phyloP scores from a whole-genome alignment of 2,888 invertebrate species.

The Drosophila peninsularis region DNA sequence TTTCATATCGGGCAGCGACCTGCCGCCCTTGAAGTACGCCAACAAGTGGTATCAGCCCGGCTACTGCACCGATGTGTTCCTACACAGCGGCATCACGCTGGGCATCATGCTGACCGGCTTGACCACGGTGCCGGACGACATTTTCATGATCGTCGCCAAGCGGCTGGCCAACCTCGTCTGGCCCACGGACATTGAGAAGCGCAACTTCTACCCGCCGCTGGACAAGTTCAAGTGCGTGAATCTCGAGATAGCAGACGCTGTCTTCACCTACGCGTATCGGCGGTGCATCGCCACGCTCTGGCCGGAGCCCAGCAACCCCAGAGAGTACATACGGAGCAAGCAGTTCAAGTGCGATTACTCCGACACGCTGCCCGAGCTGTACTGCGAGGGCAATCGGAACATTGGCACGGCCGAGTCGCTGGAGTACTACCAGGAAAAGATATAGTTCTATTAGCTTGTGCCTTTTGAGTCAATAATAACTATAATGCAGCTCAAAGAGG shows the following conservation, averaged over 20 bases:
- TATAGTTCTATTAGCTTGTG: constrained; percentile 11
- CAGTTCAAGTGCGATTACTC: constrained; percentile 26
- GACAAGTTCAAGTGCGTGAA: constrained; percentile 53
- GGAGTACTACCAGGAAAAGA: constrained; percentile 31
- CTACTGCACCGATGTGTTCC: constrained; percentile 30
- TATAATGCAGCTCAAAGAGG: constrained; percentile 33
- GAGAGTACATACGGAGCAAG: constrained; percentile 40
- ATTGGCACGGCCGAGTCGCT: constrained; percentile 54
- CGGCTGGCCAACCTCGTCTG: constrained; percentile 55
- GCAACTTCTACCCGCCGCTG: constrained; percentile 61
- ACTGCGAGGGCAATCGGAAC: constrained; percentile 29
- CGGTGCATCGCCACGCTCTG: constrained; percentile 56
- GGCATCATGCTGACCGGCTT: constrained; percentile 64
- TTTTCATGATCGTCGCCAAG: constrained; percentile 61
- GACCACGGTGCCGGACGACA: constrained; percentile 57
- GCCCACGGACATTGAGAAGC: constrained; percentile 55
- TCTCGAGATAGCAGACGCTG: constrained; percentile 50
- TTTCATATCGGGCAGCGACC: constrained; percentile 34
- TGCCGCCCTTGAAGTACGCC: constrained; percentile 59
- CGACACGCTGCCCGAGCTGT: background rate
- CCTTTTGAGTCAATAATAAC: constrained; percentile 15
- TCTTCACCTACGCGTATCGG: constrained; percentile 55
- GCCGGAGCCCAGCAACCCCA: constrained; percentile 59
- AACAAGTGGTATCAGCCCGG: constrained; percentile 64
- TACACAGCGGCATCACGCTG: constrained; percentile 49